Evolutionary conservation across 2,113 vertebrate species (phyloP), one percentile per base, ranked within the genome.

Genomic region (Spermophilus dauricus): DNA sequence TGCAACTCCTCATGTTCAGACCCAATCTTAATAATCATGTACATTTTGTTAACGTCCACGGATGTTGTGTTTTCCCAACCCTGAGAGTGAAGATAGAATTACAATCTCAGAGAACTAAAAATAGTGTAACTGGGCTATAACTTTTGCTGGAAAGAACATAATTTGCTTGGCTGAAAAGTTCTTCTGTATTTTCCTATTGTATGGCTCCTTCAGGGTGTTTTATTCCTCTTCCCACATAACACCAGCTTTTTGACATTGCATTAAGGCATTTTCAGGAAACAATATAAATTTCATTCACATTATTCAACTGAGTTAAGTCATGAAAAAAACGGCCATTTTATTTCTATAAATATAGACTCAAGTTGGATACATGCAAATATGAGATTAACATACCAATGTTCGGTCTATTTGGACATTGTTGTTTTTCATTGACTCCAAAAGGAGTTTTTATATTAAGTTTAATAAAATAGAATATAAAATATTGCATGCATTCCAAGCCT

Each of bases 381-480:
- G 67, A 53, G 48, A 91, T 56, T 76, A 37, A 67, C 56, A 67
- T 80, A 48, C 2, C 24, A 10, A 89, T 53, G 53, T 91, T 91
- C 28, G 69, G 61, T 24, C 26, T 80, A 12, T 8, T 1, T 75
- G n/a, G 45, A 42, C 4, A 28, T 69, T 86, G 39, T 22, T 56
- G 3, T 45, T 58, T 58, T 73, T 83, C 37, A 96, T 67, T 61
- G 17, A 83, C 22, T 34, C 10, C 45, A 92, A 92, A 93, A 73
- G 53, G 0, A 77, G 30, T 22, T 89, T 65, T 81, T 22, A 84
- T 61, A 67, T 72, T 70, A 78, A 78, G 72, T 26, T 95, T 75
- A 78, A 88, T 87, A 20, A 91, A 92, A 89, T 39, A 69, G 20
- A 91, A 16, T 73, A 87, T n/a, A 61, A 78, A 92, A 75, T 56